A percentile compares a stretch with the other conserved stretches of the same genome.
Conservation (phyloP, 2,113 vertebrate genomes). For the Phaethon lepturus region DNA sequence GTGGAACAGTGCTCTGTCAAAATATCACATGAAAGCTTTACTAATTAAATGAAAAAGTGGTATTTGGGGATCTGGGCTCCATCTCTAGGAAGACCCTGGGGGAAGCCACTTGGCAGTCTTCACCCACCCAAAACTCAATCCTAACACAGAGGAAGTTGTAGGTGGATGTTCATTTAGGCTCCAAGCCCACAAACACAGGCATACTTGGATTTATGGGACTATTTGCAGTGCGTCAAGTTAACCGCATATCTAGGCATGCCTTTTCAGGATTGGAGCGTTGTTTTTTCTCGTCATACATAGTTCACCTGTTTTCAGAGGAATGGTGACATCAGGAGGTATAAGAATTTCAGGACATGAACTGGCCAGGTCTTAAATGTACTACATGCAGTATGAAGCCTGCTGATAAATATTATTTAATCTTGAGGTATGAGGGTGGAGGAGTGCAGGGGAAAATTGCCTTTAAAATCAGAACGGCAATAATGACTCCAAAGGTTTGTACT, state of each 20-base stretch:
- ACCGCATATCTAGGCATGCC: background rate
- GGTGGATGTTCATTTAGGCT: background rate
- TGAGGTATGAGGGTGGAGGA: background rate
- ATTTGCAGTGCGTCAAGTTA: background rate
- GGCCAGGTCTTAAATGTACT: background rate
- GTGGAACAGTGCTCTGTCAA: conserved; percentile 14
- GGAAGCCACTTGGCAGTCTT: background rate
- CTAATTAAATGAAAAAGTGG: background rate
- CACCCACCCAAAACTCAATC: background rate
- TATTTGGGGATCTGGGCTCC: background rate
- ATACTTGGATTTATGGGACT: background rate
- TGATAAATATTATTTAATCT: conserved; percentile 16
- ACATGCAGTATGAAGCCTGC: background rate
- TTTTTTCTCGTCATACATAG: background rate
- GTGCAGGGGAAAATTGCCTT: background rate
- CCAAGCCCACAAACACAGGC: background rate
- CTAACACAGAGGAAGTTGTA: background rate
- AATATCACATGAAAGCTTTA: background rate
- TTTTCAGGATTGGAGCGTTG: background rate
- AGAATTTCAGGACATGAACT: background rate
- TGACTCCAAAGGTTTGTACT: background rate
- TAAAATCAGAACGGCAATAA: conserved; percentile 9
- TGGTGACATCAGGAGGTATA: background rate
- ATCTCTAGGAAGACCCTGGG: background rate
- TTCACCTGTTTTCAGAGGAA: background rate